Evolutionary conservation across 23 tunicate genomes (phyloP).

Genomic region (Clavelina lepadiformis): DNA sequence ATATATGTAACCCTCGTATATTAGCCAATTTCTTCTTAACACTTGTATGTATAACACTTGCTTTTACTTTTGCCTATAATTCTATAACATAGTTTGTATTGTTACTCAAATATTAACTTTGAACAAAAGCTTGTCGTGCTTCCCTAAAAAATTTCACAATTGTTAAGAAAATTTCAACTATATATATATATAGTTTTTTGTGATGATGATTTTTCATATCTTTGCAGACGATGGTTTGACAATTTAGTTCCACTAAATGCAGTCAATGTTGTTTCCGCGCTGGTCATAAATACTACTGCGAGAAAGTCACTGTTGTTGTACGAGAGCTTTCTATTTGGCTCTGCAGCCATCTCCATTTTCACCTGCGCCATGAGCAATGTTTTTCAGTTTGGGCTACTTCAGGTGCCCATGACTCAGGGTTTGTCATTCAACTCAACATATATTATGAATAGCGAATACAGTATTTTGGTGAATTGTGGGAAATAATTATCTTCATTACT

Average conservation of each 20-base stretch:
- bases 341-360: neutral
- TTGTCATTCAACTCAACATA: neutral
- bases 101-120: too few relatives aligned
- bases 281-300: neutral
- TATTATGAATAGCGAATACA: neutral
- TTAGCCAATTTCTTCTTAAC: too few relatives aligned
- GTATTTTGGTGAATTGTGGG: too few relatives aligned
- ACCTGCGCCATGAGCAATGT: neutral
- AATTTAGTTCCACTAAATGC: neutral
- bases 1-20: too few relatives aligned
- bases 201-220: neutral
- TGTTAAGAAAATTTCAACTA: neutral
- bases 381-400: neutral
- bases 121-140: neutral
- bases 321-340: conserved; percentile 3
- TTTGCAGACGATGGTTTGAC: conserved; percentile 14
- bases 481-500: too few relatives aligned
- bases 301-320: conserved; percentile 16
- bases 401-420: conserved; percentile 19
- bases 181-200: neutral
- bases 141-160: neutral
- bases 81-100: too few relatives aligned
- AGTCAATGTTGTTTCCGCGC: neutral
- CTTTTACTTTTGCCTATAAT: too few relatives aligned
- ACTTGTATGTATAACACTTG: too few relatives aligned